These are phyloP conservation scores for Hydrozoanthus tunicans DNA, from an alignment of 64 coral and sea anemone species.

Conservation along the genomic window DNA sequence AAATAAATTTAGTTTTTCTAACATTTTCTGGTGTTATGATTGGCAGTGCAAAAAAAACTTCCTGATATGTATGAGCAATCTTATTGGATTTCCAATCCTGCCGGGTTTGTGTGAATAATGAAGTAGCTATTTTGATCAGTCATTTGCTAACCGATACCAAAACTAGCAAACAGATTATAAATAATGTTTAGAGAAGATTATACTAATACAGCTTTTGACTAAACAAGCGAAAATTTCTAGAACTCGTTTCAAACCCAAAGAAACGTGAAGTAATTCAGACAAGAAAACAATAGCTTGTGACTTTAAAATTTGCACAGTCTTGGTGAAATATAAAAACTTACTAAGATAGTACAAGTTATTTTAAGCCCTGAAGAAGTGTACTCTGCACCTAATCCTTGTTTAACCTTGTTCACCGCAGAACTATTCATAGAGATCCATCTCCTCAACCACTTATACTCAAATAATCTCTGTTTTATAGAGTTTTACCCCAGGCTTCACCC, in stretches of 20 bases:
- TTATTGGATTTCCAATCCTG: background rate
- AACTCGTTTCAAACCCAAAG: background rate
- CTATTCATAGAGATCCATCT: too few relatives aligned
- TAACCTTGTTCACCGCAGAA: too few relatives aligned
- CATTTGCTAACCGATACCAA: background rate
- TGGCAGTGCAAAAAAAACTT: constrained; percentile 4
- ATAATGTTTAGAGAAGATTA: constrained; percentile 26
- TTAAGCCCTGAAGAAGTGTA: too few relatives aligned
- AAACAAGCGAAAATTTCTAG: background rate
- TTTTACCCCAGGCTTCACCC: too few relatives aligned
- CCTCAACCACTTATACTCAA: too few relatives aligned
- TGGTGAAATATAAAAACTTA: too few relatives aligned
- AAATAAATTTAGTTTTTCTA: constrained; percentile 35
- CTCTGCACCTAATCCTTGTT: too few relatives aligned
- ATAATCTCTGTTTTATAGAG: too few relatives aligned
- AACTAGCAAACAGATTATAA: background rate
- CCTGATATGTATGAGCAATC: background rate
- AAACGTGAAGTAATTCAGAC: too few relatives aligned
- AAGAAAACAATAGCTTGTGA: too few relatives aligned
- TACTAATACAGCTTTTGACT: background rate
- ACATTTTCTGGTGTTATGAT: constrained; percentile 9
- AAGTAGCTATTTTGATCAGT: background rate
- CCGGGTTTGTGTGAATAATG: constrained; percentile 6
- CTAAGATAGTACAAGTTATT: too few relatives aligned
- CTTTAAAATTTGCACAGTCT: too few relatives aligned